Conservation (phyloP, 1,140 invertebrate genomes). For the Cydia splendana region DNA sequence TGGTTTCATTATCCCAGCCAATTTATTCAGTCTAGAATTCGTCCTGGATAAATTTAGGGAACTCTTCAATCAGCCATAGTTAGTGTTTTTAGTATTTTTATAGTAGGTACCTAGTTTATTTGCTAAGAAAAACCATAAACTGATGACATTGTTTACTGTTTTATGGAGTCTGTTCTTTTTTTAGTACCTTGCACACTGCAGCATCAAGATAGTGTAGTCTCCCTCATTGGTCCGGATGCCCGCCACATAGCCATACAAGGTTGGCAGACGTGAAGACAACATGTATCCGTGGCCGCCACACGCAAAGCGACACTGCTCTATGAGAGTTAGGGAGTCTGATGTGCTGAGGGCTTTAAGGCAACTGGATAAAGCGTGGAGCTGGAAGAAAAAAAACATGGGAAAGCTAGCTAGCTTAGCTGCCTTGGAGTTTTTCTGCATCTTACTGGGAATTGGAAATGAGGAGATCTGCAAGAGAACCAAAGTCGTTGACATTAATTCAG, state of each 20-base stretch:
- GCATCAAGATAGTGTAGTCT: slow-evolving; percentile 94
- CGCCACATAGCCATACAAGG: slow-evolving; percentile 88
- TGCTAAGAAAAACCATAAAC: no score
- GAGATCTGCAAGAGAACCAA: not conserved
- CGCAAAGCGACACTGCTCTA: slow-evolving; percentile 90
- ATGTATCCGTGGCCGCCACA: slow-evolving; percentile 98
- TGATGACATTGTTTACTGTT: no score
- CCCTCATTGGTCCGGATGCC: slow-evolving; percentile 96
- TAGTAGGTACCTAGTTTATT: no score
- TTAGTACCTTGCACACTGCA: slow-evolving; percentile 90
- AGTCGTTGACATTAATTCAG: not conserved
- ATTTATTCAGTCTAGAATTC: no score
- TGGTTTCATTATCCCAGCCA: no score
- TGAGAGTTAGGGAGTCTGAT: slow-evolving; percentile 84
- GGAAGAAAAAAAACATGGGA: slow-evolving; percentile 35
- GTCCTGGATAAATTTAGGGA: no score
- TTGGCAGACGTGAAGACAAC: slow-evolving; percentile 90
- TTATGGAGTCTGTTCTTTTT: no score
- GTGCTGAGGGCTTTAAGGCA: slow-evolving; percentile 94
- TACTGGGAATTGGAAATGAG: not conserved
- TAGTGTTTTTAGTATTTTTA: no score
- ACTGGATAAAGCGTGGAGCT: slow-evolving; percentile 93
- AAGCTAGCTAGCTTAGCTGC: no score
- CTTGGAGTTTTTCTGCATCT: no score
- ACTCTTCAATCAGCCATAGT: no score